Percentiles rank a stretch among this genome's conserved stretches.
phyloP scores from a whole-genome alignment of 1,140 invertebrate species.

The Dendroctonus ponderosae region DNA sequence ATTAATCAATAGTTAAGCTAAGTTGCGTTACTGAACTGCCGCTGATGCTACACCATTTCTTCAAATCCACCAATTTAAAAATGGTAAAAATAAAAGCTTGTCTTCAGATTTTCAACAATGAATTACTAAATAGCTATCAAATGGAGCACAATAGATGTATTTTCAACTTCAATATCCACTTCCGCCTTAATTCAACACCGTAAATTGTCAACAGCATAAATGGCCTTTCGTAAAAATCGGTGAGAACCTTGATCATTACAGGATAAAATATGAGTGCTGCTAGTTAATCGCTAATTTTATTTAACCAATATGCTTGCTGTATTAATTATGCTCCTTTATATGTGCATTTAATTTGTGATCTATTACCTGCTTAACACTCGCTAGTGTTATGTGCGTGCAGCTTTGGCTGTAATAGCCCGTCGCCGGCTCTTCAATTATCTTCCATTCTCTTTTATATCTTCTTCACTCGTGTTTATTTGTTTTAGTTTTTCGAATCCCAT shows the following conservation, averaged over 20 bases:
- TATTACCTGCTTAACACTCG: slow-evolving; percentile 23
- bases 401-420: slow-evolving; percentile 4
- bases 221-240: slow-evolving; percentile 12
- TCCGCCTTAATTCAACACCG: not conserved
- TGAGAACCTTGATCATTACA: slow-evolving; percentile 25
- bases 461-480: slow-evolving; percentile 24
- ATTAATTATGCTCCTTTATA: slow-evolving; percentile 25
- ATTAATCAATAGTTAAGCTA: too few relatives aligned
- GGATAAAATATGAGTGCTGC: slow-evolving; percentile 16
- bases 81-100: too few relatives aligned
- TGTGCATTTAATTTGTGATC: slow-evolving; percentile 29
- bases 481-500: slow-evolving; percentile 12
- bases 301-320: slow-evolving; percentile 17
- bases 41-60: too few relatives aligned
- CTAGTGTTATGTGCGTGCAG: slow-evolving; percentile 11
- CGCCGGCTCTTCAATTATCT: slow-evolving; percentile 21
- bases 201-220: too few relatives aligned
- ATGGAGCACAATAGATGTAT: slow-evolving; percentile 4
- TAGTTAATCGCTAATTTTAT: slow-evolving; percentile 22
- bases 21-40: too few relatives aligned
- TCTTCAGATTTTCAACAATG: too few relatives aligned
- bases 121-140: not conserved
- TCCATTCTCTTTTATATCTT: slow-evolving; percentile 20
- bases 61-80: too few relatives aligned
- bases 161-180: not conserved